Conservation (phyloP, 2,888 invertebrate species). For the Spisula solida region DNA sequence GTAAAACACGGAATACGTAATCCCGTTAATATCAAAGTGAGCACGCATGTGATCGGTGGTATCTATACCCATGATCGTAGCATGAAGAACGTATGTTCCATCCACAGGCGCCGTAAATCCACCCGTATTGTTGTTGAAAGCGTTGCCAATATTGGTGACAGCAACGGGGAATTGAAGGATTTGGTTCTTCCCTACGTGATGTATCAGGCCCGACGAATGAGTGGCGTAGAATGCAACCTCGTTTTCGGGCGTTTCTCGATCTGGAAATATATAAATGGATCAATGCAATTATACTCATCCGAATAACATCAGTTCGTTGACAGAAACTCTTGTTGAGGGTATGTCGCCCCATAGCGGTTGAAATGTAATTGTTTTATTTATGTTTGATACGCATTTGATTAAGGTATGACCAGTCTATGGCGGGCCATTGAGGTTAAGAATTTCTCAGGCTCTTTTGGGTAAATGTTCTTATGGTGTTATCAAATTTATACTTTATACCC, state of each 20-base stretch:
- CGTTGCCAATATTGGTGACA: slow-evolving; percentile 31
- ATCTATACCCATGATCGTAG: slow-evolving; percentile 29
- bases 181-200: slow-evolving; percentile 28
- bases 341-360: too few relatives aligned
- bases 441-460: too few relatives aligned
- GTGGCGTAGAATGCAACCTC: slow-evolving; percentile 42
- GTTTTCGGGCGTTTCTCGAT: not conserved
- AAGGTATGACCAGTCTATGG: too few relatives aligned
- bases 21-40: slow-evolving; percentile 16
- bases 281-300: too few relatives aligned
- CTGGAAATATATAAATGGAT: not conserved
- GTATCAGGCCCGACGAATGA: slow-evolving; percentile 15
- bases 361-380: too few relatives aligned
- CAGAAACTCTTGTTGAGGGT: too few relatives aligned
- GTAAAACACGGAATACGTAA: not conserved
- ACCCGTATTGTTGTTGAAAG: not conserved
- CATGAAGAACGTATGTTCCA: slow-evolving; percentile 41
- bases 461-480: too few relatives aligned
- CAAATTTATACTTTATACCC: too few relatives aligned
- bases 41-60: not conserved
- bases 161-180: slow-evolving; percentile 1
- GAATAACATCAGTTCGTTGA: too few relatives aligned
- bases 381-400: too few relatives aligned
- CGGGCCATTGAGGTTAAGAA: too few relatives aligned
- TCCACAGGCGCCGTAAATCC: slow-evolving; percentile 26